Evolutionary conservation across 2,797 vertebrate species (phyloP).

Genomic region (Chloroceryle inda): DNA sequence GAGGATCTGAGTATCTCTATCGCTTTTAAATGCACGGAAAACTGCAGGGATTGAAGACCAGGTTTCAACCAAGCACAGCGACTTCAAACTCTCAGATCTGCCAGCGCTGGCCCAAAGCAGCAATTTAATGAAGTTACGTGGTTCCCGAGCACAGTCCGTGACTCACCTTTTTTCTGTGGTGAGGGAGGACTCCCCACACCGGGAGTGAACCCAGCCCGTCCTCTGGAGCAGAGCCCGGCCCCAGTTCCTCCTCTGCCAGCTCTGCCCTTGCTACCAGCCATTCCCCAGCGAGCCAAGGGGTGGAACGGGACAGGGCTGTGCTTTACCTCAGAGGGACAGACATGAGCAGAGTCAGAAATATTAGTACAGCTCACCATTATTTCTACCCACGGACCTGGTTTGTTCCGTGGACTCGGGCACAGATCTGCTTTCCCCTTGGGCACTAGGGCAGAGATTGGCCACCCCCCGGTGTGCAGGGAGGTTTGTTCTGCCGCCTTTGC

Average conservation of each 20-base stretch:
- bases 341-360: not conserved
- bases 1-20: fast-evolving
- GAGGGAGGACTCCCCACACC: too few relatives aligned
- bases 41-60: fast-evolving
- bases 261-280: not conserved
- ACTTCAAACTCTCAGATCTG: not conserved
- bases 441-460: fast-evolving
- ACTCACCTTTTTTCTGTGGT: not conserved
- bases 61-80: not conserved
- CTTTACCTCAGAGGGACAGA: not conserved
- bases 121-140: not conserved
- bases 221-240: not conserved
- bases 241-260: not conserved
- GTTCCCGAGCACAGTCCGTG: not conserved
- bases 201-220: fast-evolving
- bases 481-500: not conserved
- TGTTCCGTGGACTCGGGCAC: fast-evolving
- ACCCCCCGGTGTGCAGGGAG: not conserved
- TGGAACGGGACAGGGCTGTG: not conserved
- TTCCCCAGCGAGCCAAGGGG: not conserved
- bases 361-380: not conserved
- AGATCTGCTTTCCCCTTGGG: not conserved
- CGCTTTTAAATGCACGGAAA: not conserved
- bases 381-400: not conserved
- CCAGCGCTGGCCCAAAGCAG: not conserved